Conservation (phyloP, 2,797 vertebrate genomes). For the Arnoldichthys spilopterus region DNA sequence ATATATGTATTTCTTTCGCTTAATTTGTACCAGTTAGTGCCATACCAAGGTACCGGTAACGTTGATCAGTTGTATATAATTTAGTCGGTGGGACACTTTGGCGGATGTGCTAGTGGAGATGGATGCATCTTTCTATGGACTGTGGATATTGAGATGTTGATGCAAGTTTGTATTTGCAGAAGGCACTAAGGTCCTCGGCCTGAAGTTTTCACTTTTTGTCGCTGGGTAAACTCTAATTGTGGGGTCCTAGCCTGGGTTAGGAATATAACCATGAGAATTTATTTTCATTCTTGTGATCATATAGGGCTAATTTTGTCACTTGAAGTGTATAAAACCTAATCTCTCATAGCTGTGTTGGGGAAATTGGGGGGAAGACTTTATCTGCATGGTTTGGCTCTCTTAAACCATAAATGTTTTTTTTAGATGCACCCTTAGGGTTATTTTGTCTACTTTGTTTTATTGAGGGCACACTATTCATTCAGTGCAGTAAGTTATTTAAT, state of each 20-base stretch:
- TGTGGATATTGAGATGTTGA: background rate
- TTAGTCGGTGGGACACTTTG: conserved; percentile 19
- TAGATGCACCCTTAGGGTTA: background rate
- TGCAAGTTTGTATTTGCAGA: conserved; percentile 4
- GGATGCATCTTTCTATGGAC: conserved; percentile 12
- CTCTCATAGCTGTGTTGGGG: conserved; percentile 24
- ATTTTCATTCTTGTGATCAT: conserved; percentile 47
- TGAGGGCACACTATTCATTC: conserved; percentile 9
- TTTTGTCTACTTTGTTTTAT: conserved; percentile 29
- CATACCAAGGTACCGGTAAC: conserved; percentile 29
- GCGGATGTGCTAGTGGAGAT: conserved; percentile 8
- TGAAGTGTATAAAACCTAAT: conserved; percentile 7
- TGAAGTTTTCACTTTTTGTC: conserved; percentile 19
- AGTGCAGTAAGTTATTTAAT: background rate
- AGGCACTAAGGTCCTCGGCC: conserved; percentile 20
- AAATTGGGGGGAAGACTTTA: background rate
- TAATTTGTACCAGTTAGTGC: conserved; percentile 43
- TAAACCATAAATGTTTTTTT: conserved; percentile 24
- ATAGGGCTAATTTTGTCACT: conserved; percentile 49
- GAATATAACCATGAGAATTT: conserved; percentile 19
- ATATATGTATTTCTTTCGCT: conserved; percentile 38
- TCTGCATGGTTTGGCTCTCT: conserved; percentile 45
- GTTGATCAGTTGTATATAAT: conserved; percentile 34
- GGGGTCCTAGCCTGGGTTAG: conserved; percentile 24
- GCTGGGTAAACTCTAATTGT: conserved; percentile 8